Evolutionary conservation across 2,797 vertebrate species (phyloP), one percentile per base, ranked within the genome.

Genomic region (Enteromius radiatus): DNA sequence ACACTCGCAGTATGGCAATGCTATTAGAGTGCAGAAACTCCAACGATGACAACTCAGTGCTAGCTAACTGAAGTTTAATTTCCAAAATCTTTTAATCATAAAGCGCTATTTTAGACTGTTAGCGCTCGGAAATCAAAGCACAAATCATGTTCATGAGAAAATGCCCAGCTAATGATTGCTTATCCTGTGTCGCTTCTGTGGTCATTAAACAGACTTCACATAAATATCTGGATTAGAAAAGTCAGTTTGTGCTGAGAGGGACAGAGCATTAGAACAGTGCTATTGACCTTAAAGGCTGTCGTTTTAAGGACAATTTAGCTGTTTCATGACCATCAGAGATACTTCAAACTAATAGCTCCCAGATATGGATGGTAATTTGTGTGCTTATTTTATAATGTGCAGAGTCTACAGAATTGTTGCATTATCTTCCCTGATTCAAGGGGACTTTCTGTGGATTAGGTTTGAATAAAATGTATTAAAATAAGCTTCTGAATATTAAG

Each of bases 1-100:
- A 76, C 74, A 78, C 80, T 87, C 84, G 75, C 12, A 33, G 59
- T 85, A 31, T 83, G 81, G 87, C 79, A 87, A 69, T 86, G 38
- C 47, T 74, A 49, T 86, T 87, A 61, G 82, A 73, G 63, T 68
- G 79, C 84, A 65, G 76, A 78, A 80, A 36, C 15, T 11, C 31
- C 45, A 54, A 43, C 5, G 4, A n/a, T 56, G 63, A n/a, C 4
- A 3, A 11, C 61, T 75, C 59, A 67, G 63, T 2, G 26, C 11
- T 43, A 38, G n/a, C 69, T 41, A 56, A 67, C 41, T 68, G 68
- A 56, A 59, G 81, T 83, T 79, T 76, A 56, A 81, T 85, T 81
- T 67, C 38, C 5, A 5, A 31, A 75, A 63, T 59, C 69, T 41
- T 74, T 75, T 75, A 41, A 77, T 77, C 69, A 84, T 69, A 67